Conservation (phyloP, 2,888 invertebrate genomes). For the Cheilosia soror region DNA sequence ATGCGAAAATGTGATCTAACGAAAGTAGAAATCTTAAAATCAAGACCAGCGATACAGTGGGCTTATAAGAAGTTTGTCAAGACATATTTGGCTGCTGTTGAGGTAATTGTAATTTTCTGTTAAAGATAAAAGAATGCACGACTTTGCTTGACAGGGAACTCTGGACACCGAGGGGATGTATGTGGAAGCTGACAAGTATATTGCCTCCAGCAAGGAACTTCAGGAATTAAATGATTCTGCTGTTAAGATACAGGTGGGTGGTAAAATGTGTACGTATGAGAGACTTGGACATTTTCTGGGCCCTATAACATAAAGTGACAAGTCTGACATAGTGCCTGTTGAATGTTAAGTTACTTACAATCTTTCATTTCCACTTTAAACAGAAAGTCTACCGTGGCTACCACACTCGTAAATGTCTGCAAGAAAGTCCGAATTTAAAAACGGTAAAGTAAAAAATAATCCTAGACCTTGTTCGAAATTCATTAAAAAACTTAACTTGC, state of each 20-base stretch:
- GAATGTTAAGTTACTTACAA: background rate
- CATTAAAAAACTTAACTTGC: background rate
- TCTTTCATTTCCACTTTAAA: background rate
- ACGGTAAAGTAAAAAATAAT: background rate
- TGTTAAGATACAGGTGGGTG: slow-evolving; percentile 49
- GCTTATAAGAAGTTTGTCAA: slow-evolving; percentile 81
- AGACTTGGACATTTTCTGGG: too few relatives aligned
- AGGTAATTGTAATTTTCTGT: slow-evolving; percentile 70
- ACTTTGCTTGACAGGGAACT: slow-evolving; percentile 66
- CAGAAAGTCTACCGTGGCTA: slow-evolving; percentile 65
- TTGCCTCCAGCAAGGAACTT: slow-evolving; percentile 37
- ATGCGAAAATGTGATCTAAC: slow-evolving; percentile 80
- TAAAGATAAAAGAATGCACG: background rate
- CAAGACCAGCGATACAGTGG: slow-evolving; percentile 80
- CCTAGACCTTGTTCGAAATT: background rate
- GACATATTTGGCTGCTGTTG: slow-evolving; percentile 80
- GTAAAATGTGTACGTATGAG: background rate
- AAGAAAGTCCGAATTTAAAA: background rate
- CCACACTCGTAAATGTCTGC: slow-evolving; percentile 7
- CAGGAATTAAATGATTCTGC: slow-evolving; percentile 37
- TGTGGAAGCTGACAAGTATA: slow-evolving; percentile 19
- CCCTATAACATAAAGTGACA: too few relatives aligned
- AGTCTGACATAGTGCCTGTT: too few relatives aligned
- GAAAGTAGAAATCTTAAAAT: slow-evolving; percentile 79
- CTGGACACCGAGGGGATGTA: slow-evolving; percentile 79